A percentile compares a stretch with the other conserved stretches of the same genome.
phyloP scores from a whole-genome alignment of 2,113 vertebrate species.

The Syngnathus typhle region DNA sequence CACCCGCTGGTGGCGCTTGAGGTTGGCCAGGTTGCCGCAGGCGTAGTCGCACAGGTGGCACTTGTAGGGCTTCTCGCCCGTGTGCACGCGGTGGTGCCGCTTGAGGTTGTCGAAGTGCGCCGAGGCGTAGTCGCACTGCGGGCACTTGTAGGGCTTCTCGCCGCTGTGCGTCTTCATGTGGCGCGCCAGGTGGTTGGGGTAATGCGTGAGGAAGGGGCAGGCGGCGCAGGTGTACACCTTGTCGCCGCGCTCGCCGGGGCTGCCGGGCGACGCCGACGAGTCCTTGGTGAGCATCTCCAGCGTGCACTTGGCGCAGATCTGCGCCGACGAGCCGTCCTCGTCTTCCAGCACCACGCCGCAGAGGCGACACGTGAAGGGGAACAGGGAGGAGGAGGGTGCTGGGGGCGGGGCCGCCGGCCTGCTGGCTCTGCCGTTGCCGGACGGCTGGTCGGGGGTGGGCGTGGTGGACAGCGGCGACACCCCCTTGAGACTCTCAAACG shows the following conservation, averaged over 20 bases:
- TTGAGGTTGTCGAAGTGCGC: constrained; percentile 98
- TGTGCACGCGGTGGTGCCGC: constrained; percentile 90
- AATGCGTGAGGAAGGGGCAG: constrained; percentile 93
- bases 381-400: constrained; percentile 79
- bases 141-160: constrained; percentile 94
- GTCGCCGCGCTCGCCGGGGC: constrained; percentile 70
- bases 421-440: not conserved
- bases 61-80: constrained; percentile 88
- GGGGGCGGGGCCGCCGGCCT: constrained; percentile 40
- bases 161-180: constrained; percentile 99
- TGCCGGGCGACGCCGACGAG: constrained; percentile 48
- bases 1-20: constrained; percentile 92
- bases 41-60: constrained; percentile 90
- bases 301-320: constrained; percentile 85
- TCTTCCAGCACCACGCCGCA: constrained; percentile 87
- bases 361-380: constrained; percentile 85
- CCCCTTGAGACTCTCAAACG: constrained; percentile 67
- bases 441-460: constrained; percentile 22
- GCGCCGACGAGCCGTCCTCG: constrained; percentile 79
- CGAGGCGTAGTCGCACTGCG: constrained; percentile 88
- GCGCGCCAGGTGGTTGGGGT: constrained; percentile 92
- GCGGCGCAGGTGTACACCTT: constrained; percentile 87
- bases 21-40: constrained; percentile 95
- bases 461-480: constrained; percentile 46
- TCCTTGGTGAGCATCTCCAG: constrained; percentile 80